Conservation (phyloP, 1,140 invertebrate genomes). For the Polyergus mexicanus region DNA sequence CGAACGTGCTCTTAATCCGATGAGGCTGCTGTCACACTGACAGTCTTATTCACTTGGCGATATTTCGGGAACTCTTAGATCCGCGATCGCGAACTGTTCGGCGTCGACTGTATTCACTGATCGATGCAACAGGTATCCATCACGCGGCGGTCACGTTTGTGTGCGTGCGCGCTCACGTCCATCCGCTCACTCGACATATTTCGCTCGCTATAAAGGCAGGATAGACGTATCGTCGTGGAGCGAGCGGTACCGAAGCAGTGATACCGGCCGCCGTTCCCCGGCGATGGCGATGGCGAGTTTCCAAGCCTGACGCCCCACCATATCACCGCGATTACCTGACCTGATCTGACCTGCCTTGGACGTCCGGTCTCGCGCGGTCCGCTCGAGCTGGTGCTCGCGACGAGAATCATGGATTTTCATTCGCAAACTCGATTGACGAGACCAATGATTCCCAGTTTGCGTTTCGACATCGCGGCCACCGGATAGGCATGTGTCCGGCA, state of each 20-base stretch:
- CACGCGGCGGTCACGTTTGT: neutral
- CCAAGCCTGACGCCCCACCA: slow-evolving; percentile 55
- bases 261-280: neutral
- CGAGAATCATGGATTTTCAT: too few species aligned
- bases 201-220: slow-evolving; percentile 51
- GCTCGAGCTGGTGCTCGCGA: neutral
- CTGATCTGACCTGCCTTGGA: too few species aligned
- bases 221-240: neutral
- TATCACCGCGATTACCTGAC: neutral
- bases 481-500: neutral
- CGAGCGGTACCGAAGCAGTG: slow-evolving; percentile 50
- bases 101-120: slow-evolving; percentile 15
- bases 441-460: too few species aligned
- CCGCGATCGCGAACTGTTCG: slow-evolving; percentile 21
- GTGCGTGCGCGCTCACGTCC: slow-evolving; percentile 36
- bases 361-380: too few species aligned
- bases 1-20: too few species aligned
- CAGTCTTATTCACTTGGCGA: too few species aligned
- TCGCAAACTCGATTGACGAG: neutral
- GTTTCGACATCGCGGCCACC: neutral
- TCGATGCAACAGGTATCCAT: slow-evolving; percentile 65
- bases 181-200: slow-evolving; percentile 23
- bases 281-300: slow-evolving; percentile 23
- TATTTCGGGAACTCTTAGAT: neutral
- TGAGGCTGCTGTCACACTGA: too few species aligned